Base-by-base conservation (phyloP, 2,113 vertebrate genomes). In the Panurus biarmicus region DNA sequence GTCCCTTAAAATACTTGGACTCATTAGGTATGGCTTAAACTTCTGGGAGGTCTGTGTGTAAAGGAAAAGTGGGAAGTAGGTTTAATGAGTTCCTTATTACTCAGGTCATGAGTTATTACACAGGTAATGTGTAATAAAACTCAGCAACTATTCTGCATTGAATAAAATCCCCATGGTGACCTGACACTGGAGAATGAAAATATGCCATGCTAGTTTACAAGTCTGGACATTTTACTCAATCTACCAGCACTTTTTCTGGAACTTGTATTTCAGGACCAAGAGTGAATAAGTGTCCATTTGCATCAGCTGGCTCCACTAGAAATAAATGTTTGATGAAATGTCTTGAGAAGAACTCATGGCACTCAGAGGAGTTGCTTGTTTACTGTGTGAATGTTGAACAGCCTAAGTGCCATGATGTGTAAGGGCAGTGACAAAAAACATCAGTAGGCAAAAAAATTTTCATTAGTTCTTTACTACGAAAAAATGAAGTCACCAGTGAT, bases 21-120 rank as follows among this genome's bases (percentile, higher is more conserved):
- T 97, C 72, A 90, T 96, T 97, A 96, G 85, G 92, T 96, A 95
- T 84, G 71, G 93, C 70, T 97, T 97, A 97, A 98, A 97, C 88
- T 96, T 91, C 96, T 97, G 95, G 94, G 96, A 97, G 94, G 92
- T 95, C 96, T 96, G 69, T 88, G 79, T 94, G 89, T 95, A 95
- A 97, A 96, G 87, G 65, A 81, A 93, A 96, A 97, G 61, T 69
- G 10, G 92, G 94, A 97, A 97, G 97, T 93, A 95, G 83, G 82
- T 96, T 97, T 98, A 97, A 97, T 97, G 96, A 95, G 93, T 97
- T 97, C 93, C 97, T 97, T 97, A 97, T 97, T 97, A 96, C 94
- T 89, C 91, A 78, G 81, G 65, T 90, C 87, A 93, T 97, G 96
- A 98, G 95, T 98, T 97, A 97, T 97, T 97, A 96, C 95, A 92